Conservation (phyloP, 2,113 vertebrate species). For the Ariopsis seemanni region DNA sequence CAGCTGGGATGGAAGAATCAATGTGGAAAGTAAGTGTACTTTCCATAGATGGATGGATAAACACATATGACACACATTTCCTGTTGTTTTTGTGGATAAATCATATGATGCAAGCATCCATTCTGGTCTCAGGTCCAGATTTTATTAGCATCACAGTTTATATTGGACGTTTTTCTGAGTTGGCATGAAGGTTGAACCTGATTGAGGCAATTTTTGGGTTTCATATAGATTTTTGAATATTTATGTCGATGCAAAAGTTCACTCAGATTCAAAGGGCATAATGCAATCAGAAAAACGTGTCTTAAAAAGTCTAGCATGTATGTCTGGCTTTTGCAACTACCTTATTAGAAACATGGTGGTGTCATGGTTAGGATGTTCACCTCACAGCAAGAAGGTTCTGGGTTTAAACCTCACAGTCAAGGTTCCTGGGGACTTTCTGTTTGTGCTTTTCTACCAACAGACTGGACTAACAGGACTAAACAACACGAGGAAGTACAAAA, state of each 20-base stretch:
- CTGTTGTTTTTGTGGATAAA: conserved; percentile 39
- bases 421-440: too few relatives aligned
- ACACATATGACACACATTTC: conserved; percentile 38
- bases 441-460: too few relatives aligned
- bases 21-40: conserved; percentile 15
- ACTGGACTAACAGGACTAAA: too few relatives aligned
- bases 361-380: too few relatives aligned
- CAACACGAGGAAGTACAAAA: too few relatives aligned
- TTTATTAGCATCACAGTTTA: background rate
- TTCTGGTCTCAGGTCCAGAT: background rate
- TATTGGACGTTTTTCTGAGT: background rate
- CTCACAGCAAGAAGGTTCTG: too few relatives aligned
- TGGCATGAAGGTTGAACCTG: background rate
- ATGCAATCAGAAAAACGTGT: too few relatives aligned
- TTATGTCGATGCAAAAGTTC: background rate
- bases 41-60: conserved; percentile 57
- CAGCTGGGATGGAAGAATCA: conserved; percentile 48
- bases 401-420: too few relatives aligned
- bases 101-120: conserved; percentile 34
- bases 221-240: background rate
- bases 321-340: too few relatives aligned
- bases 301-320: too few relatives aligned
- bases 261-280: too few relatives aligned
- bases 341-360: too few relatives aligned
- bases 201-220: background rate